phyloP scores from a whole-genome alignment of 1,140 invertebrate genomes.

The Spodoptera litura region DNA sequence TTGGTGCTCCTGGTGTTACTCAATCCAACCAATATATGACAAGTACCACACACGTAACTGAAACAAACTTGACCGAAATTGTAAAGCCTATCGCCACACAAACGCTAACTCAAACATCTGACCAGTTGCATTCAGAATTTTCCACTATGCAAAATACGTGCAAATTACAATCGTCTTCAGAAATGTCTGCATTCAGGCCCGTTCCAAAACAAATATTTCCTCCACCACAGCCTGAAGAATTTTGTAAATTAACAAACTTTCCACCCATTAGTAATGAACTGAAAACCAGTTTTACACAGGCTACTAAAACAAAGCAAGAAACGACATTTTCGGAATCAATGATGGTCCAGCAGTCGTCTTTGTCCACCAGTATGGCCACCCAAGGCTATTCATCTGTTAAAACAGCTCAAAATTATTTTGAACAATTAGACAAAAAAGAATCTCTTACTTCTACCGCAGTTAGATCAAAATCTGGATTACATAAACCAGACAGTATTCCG shows the following conservation, averaged over 20 bases:
- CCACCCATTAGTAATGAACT: constrained; percentile 77
- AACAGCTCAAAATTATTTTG: constrained; percentile 74
- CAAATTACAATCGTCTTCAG: constrained; percentile 74
- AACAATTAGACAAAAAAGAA: constrained; percentile 75
- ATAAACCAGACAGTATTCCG: constrained; percentile 87
- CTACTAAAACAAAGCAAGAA: constrained; percentile 62
- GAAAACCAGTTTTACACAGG: constrained; percentile 68
- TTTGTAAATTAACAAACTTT: constrained; percentile 69
- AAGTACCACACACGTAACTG: constrained; percentile 56
- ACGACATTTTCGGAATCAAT: constrained; percentile 62
- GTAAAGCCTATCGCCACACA: constrained; percentile 67
- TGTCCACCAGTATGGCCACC: constrained; percentile 52
- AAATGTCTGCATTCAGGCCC: constrained; percentile 81
- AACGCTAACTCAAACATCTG: constrained; percentile 59
- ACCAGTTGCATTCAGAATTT: constrained; percentile 66
- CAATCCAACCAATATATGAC: constrained; percentile 60
- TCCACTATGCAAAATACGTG: constrained; percentile 74
- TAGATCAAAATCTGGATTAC: constrained; percentile 83
- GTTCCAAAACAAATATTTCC: constrained; percentile 79
- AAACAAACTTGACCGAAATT: constrained; percentile 63
- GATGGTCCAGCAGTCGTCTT: constrained; percentile 55
- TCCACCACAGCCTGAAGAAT: constrained; percentile 73
- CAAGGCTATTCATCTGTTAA: constrained; percentile 71
- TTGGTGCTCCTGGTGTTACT: constrained; percentile 70
- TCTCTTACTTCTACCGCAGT: constrained; percentile 65